Base-by-base conservation (phyloP, 2,797 vertebrate species). In the Thaleichthys pacificus region DNA sequence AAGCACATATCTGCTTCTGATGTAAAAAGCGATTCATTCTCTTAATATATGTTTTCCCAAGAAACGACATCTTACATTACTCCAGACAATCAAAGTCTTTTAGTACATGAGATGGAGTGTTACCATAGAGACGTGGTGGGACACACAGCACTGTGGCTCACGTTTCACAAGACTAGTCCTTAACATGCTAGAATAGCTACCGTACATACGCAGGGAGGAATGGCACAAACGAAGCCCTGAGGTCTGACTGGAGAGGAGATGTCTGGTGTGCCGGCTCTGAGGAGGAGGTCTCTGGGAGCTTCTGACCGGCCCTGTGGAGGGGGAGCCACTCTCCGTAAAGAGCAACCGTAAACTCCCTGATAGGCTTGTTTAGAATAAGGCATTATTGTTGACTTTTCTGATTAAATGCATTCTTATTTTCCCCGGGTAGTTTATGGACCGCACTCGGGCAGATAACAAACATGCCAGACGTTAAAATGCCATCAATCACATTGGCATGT, bases 261-360 rank as follows among this genome's bases (percentile, higher is more conserved):
- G 83, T 87, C 77, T 84, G 80, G 79, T 85, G 85, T 83, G 80
- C 83, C 78, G 8, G 49, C 83, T 84, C 85, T 85, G 83, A 51
- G 21, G 81, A 71, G 57, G 26, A 35, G 54, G 62, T 54, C 38
- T 76, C 68, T 8, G 26, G 56, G 56, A 77, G 71, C 49, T 70
- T 42, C 70, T n/a, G 21, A 61, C 30, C 19, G 62, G 5, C 56
- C 14, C 15, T 22, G 19, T 47, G 24, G 35, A 49, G n/a, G 8
- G 66, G 28, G 51, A 66, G 62, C 56, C 42, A 51, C 19, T 28
- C 38, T 61, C 24, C 12, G 15, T 51, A 26, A 38, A 49, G 22
- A 61, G 7, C 63, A 66, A 9, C 49, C 54, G 42, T 60, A 21
- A 57, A 66, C 61, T 38, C 38, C 30, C n/a, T 69, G 77, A 75